Evolutionary conservation across 2,888 invertebrate species (phyloP), one percentile per base, ranked within the genome.

Genomic region (Scrobipalpa atriplicella): DNA sequence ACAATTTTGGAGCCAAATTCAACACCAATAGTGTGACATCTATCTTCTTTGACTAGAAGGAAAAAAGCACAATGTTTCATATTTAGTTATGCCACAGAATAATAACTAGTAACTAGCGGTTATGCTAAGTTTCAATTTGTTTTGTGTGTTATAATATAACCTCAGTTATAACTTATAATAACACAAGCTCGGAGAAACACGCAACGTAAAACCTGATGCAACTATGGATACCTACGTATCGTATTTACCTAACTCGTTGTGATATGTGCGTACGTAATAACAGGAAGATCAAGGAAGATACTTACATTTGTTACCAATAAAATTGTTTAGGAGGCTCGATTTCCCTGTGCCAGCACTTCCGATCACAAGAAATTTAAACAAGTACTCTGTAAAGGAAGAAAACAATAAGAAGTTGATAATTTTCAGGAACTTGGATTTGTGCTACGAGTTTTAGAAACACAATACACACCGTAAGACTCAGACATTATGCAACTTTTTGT

Each of bases 1-100:
- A 97, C 94, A 74, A 97, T 95, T 85, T 96, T 96, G 2, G 96
- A 96, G n/a, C 97, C 97, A 93, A 97, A 97, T 84, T 97, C 97
- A 61, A 97, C 97, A 56, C 97, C 97, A 79, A 97, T 97, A 52
- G 97, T 97, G 83, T 97, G 97, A 76, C 96, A 96, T 79, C 96
- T 95, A 79, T 96, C 96, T 82, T 95, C 95, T 91, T 96, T 97
- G 83, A 97, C 97, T 97, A 85, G 54, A 87, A 87, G 67, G 71
- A 70, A 38, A 7, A 60, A 29, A 60, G 8, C 9, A 54, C 7
- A 29, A 54, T 19, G 54, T 18, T n/a, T n/a, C n/a, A n/a, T n/a
- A n/a, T n/a, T n/a, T n/a, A n/a, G n/a, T n/a, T n/a, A n/a, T n/a
- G n/a, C n/a, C n/a, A n/a, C n/a, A n/a, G n/a, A n/a, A n/a, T n/a